Evolutionary conservation across 2,797 vertebrate genomes (phyloP), one percentile per base, ranked within the genome.

Genomic region (Crenuchus spilurus): DNA sequence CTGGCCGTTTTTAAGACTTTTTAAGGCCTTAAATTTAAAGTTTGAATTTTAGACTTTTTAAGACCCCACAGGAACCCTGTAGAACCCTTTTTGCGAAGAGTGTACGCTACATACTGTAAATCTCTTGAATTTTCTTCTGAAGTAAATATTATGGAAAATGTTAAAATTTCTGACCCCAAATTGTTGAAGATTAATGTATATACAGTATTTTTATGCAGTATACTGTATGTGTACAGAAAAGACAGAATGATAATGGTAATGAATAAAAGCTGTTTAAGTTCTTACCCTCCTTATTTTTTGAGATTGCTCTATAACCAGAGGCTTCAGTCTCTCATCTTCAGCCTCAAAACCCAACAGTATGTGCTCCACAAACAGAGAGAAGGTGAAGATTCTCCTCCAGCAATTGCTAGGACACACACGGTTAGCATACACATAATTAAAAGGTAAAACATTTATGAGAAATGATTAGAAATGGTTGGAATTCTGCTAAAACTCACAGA

Each of bases 321-420:
- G 30, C 13, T 80, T 18, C 14, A 97, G 83, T 26, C 92, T 90
- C 0, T 82, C 80, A 46, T 93, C 84, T 13, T 86, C 30, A 0
- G 57, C n/a, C 57, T 86, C 68, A 0, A 91, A 88, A 52, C 87
- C 93, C 57, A 95, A 0, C 1, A 95, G 13, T 70, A 98, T 89
- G 1, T 98, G 95, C 28, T 98, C 96, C 86, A 97, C 90, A 48
- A 98, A 98, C 4, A 99, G 90, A 0, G 94, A 93, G 42, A 96
- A 74, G 28, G 91, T 91, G 70, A 93, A 95, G 52, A 98, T 87
- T 0, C 91, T 90, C 81, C 87, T 94, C 97, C 97, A 98, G 37
- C 84, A 89, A 72, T 54, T 41, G 63, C 57, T 97, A 98, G 84
- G 41, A 30, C 18, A 41, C 70, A 57, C 30, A 83, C 11, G 74